Conservation (phyloP, 2,113 vertebrate species). For the Leptosomus discolor region DNA sequence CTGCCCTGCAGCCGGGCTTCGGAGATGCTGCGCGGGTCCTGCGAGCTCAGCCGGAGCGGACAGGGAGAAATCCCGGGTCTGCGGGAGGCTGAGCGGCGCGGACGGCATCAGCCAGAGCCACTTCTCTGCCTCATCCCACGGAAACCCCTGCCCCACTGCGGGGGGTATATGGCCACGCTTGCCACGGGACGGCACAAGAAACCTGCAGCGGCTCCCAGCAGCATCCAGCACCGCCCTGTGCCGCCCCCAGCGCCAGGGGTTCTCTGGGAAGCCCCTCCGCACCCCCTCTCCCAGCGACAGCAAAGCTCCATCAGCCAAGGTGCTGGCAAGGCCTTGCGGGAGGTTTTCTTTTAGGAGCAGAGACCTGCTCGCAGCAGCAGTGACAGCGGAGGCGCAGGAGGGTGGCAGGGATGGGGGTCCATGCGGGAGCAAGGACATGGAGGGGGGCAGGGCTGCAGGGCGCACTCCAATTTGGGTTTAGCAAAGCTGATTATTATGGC, state of each 20-base stretch:
- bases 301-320: fast-evolving
- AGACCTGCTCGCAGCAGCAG: background rate
- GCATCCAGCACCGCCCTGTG: background rate
- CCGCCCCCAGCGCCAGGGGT: background rate
- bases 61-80: background rate
- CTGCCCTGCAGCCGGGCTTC: fast-evolving
- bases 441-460: background rate
- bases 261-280: background rate
- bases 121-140: fast-evolving
- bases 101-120: background rate
- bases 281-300: background rate
- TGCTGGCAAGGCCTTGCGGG: fast-evolving
- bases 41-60: background rate
- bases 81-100: background rate
- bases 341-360: background rate
- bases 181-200: fast-evolving
- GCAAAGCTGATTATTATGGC: constrained; percentile 60
- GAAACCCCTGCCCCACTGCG: fast-evolving
- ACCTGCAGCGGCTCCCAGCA: background rate
- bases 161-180: fast-evolving
- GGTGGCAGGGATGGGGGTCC: background rate
- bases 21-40: background rate
- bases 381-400: background rate
- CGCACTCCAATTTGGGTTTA: background rate
- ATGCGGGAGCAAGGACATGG: background rate